A percentile compares a stretch with the other conserved stretches of the same genome.
Evolutionary conservation across 1,140 invertebrate genomes (phyloP).

Genomic region (Saccostrea echinata): DNA sequence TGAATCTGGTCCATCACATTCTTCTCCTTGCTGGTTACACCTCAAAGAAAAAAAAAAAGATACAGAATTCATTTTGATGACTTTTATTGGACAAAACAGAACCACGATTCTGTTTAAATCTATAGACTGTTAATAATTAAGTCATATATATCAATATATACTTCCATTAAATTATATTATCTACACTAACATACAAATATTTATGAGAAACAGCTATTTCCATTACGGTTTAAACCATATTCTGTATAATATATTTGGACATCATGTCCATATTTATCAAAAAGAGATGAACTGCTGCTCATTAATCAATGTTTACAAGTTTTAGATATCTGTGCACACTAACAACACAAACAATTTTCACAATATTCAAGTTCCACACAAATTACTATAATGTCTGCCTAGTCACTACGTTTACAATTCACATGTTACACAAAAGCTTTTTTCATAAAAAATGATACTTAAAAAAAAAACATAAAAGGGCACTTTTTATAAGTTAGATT

Average conservation of each 20-base stretch:
- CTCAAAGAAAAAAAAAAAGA: too few relatives aligned
- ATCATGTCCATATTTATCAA: background rate
- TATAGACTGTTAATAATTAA: background rate
- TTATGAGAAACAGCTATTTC: background rate
- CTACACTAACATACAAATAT: conserved; percentile 25
- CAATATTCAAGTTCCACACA: conserved; percentile 14
- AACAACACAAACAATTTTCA: conserved; percentile 4
- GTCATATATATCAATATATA: conserved; percentile 10
- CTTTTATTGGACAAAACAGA: conserved; percentile 37
- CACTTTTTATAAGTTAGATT: background rate
- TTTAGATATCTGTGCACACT: background rate
- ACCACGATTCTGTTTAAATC: background rate
- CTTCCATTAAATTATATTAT: conserved; percentile 33
- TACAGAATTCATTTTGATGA: background rate
- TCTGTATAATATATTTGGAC: conserved; percentile 11
- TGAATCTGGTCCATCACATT: too few relatives aligned
- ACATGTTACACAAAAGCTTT: background rate
- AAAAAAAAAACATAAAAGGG: background rate
- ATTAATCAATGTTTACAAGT: background rate
- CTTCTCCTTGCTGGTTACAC: too few relatives aligned
- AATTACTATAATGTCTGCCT: background rate
- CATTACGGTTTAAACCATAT: background rate
- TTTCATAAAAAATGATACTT: background rate
- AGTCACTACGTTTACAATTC: background rate
- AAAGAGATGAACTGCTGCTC: background rate